These are phyloP conservation scores for Sphinx pinastri DNA, from an alignment of 2,888 invertebrate species.

Conservation along the genomic window DNA sequence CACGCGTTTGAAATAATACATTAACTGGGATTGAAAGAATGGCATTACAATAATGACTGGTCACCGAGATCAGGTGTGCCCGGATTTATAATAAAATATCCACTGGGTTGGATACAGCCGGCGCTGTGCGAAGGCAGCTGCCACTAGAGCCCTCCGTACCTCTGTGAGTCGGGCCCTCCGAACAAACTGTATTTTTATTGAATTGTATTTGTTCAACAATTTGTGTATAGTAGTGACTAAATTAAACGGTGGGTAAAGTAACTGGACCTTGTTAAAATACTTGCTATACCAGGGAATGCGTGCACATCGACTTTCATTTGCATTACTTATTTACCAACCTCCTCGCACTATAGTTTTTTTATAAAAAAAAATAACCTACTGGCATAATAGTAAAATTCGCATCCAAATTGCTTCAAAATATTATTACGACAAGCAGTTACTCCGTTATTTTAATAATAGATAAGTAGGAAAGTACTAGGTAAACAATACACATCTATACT, in stretches of 20 bases:
- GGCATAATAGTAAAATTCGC: too few relatives aligned
- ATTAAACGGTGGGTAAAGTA: constrained; percentile 1
- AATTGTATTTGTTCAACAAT: constrained; percentile 42
- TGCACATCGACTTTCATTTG: too few relatives aligned
- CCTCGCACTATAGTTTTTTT: too few relatives aligned
- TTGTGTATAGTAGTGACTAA: constrained; percentile 16
- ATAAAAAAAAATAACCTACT: too few relatives aligned
- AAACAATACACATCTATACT: too few relatives aligned
- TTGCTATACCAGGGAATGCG: not conserved
- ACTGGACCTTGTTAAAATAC: constrained; percentile 9
- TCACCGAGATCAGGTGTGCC: constrained; percentile 77
- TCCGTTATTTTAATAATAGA: too few relatives aligned
- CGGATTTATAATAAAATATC: constrained; percentile 79
- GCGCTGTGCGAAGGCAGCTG: constrained; percentile 77
- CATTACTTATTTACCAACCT: too few relatives aligned
- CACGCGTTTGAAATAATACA: constrained; percentile 60
- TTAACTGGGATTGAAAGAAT: constrained; percentile 60
- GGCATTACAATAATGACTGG: constrained; percentile 73
- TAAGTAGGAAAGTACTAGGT: too few relatives aligned
- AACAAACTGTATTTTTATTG: constrained; percentile 63
- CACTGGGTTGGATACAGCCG: constrained; percentile 73
- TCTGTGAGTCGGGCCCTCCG: constrained; percentile 66
- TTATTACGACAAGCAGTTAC: too few relatives aligned
- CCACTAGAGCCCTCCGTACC: constrained; percentile 59
- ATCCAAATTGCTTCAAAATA: too few relatives aligned